Base-by-base conservation (phyloP, 1,140 invertebrate genomes). In the Heliconius hewitsoni region DNA sequence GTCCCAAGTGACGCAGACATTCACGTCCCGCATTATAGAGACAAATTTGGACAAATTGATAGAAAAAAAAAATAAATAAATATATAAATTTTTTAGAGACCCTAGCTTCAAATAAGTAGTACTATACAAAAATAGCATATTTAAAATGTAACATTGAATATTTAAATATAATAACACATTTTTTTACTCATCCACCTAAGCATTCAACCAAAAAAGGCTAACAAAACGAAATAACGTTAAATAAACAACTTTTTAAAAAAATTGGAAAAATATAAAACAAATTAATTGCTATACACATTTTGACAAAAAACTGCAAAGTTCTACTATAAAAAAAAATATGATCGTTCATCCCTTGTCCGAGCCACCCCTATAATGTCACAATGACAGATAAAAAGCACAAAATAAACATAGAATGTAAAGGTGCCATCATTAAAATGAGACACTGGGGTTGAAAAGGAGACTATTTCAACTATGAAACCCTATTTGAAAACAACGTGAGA, bases 261-360 rank as follows among this genome's bases (percentile, higher is more conserved):
- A 76, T 9, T 79, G 0, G 34, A 88, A 86, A 89, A 87, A 83
- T 55, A 85, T 89, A 82, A 85, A 87, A 80, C 85, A 86, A 88
- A 89, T 89, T 87, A 81, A 27, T 74, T 86, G 79, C 83, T 73
- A 74, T 79, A 77, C 77, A 70, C 55, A 89, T 85, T n/a, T 83
- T 84, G 86, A 86, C 79, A 80, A 85, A 85, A 88, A 85, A 85
- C 86, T 85, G 85, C 70, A 86, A 84, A 60, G 70, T 76, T 81
- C 74, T 78, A 81, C 78, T 78, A 87, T 86, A 85, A 83, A 87
- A 83, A 87, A 84, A 85, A 66, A 81, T 46, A 46, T 16, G 84
- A 90, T 90, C 82, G 84, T 85, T 89, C 86, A 87, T 89, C 74
- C 80, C 82, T 86, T 89, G 85, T 91, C 89, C 86, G 90, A 91